Evolutionary conservation across 1,140 invertebrate genomes (phyloP), one percentile per base, ranked within the genome.

Genomic region (Apis laboriosa): DNA sequence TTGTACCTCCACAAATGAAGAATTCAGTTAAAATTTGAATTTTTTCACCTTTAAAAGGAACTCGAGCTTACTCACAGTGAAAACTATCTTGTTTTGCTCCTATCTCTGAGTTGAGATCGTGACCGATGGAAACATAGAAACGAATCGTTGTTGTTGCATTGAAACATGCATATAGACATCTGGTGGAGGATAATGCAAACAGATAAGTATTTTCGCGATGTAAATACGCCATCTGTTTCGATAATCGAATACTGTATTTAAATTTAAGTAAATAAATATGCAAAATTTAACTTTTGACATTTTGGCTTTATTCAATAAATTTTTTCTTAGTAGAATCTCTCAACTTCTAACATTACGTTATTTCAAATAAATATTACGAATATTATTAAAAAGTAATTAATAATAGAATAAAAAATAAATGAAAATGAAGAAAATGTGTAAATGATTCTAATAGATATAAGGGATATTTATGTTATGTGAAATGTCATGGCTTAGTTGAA

Each of bases 31-130:
- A 55, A 19, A 0, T 17, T 21, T 24, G 7, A n/a, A 73, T 58
- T 64, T 77, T 21, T 3, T 8, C 24, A 15, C 9, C 15, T 7
- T 34, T n/a, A n/a, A 1, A 9, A 3, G 28, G 5, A 53, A n/a
- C 13, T 17, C n/a, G 1, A 51, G 21, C 28, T 21, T 68, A 79
- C n/a, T 34, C 43, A 21, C 13, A 5, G 28, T 12, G 11, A 51
- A 19, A 66, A 67, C 51, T 49, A 21, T 8, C 49, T 60, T 55
- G 64, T 68, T 76, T 75, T 67, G 60, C 56, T 78, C 61, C 43
- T 24, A 1, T 56, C 53, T 28, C 19, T 63, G 11, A 11, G 17
- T 28, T 21, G 66, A 58, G n/a, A 43, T 28, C 58, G 21, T 24
- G n/a, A 64, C 51, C 80, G 61, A 24, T 49, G 21, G 49, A 12